Evolutionary conservation across 2,888 invertebrate genomes (phyloP).

Genomic region (Papilio gigon): DNA sequence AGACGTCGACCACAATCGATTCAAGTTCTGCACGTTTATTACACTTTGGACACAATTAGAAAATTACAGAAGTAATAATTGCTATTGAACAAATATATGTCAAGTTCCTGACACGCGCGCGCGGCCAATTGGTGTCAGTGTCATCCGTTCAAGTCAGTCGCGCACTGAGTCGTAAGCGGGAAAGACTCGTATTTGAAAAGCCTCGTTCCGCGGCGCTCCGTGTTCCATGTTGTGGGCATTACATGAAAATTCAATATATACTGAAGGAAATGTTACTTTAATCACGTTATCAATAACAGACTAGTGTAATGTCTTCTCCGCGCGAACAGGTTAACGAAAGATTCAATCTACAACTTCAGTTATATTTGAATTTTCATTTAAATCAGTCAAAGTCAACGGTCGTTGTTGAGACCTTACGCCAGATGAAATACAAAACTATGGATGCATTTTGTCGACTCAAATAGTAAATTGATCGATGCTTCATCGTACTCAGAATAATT

Average conservation of each 20-base stretch:
- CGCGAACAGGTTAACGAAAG: neutral
- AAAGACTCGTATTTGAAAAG: neutral
- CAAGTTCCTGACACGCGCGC: no score
- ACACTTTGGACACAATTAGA: no score
- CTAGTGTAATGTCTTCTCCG: neutral
- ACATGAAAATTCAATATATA: conserved; percentile 16
- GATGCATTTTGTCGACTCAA: neutral
- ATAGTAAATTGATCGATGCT: neutral
- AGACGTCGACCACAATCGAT: neutral
- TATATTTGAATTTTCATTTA: conserved; percentile 18
- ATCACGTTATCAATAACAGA: neutral
- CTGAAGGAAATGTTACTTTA: neutral
- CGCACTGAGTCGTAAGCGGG: neutral
- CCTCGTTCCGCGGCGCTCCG: conserved; percentile 32
- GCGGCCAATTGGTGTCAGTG: neutral
- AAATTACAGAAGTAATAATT: no score
- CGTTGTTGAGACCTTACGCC: conserved; percentile 21
- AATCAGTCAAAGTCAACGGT: conserved; percentile 10
- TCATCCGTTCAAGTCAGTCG: neutral
- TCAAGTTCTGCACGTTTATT: no score
- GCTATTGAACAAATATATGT: no score
- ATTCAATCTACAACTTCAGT: neutral
- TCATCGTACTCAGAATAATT: conserved; percentile 5
- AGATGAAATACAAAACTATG: conserved; percentile 32
- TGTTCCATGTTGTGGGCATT: conserved; percentile 14